Evolutionary conservation across 2,797 vertebrate species (phyloP), one percentile per base, ranked within the genome.

Genomic region (Ctenochaetus hawaiiensis): DNA sequence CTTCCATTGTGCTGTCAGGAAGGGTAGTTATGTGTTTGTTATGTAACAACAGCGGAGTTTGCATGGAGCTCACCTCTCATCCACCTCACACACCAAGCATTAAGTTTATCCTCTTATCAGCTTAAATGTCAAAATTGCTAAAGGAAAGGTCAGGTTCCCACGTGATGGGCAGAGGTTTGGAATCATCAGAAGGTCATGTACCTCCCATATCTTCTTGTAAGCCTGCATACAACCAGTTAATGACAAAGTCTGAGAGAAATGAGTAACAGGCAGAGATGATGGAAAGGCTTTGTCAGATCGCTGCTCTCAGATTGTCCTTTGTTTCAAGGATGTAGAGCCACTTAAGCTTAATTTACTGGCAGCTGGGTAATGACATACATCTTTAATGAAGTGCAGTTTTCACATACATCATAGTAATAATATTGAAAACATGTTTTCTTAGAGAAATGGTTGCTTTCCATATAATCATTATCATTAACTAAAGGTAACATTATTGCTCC

Each of bases 91-190:
- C 57, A 39, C 71, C 51, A 13, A 73, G 70, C 66, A 75, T 82
- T 18, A 83, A 20, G 9, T 45, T 10, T 51, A 26, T 11, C 37
- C 59, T 26, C 60, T n/a, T 76, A 72, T 79, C 77, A 39, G 43
- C 17, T 62, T 69, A 78, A 88, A 91, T 89, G 87, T 74, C 84
- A 87, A 1, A 48, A 72, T 84, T 82, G 71, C 77, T 69, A 12
- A 18, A 59, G 65, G 45, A 90, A 90, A 91, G 68, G 78, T 83
- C 80, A 84, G 53, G 13, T 63, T 77, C 54, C 16, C 47, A 72
- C 54, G 17, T 64, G 61, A 72, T 76, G 20, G 69, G 9, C 37
- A 51, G 67, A 64, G 11, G 53, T 75, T 47, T 9, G 23, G 62
- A 66, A 66, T 84, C 70, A 72, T 12, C 69, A 11, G 59, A 20